phyloP scores from a whole-genome alignment of 2,113 vertebrate genomes.

The Ancistrus triradiatus region DNA sequence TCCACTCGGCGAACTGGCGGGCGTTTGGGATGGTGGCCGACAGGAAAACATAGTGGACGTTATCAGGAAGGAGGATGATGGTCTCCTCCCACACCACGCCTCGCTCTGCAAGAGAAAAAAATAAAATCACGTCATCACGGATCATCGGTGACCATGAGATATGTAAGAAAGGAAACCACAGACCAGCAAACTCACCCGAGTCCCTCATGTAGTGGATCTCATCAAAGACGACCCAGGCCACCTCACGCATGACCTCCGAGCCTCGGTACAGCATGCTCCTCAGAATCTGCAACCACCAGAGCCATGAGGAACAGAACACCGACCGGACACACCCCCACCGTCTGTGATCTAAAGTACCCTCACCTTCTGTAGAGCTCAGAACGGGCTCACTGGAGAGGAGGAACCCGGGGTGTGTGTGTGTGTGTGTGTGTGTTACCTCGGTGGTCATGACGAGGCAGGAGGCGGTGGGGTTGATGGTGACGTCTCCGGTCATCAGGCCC shows the following conservation, averaged over 20 bases:
- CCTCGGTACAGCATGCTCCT: constrained; percentile 97
- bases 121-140: no score
- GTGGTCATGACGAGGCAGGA: constrained; percentile 98
- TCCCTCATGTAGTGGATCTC: constrained; percentile 99
- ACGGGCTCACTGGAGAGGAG: no score
- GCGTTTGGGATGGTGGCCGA: constrained; percentile 98
- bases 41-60: constrained; percentile 96
- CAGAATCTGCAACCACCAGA: constrained; percentile 75
- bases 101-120: constrained; percentile 77
- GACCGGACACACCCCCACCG: no score
- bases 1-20: constrained; percentile 97
- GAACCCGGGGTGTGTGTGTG: no score
- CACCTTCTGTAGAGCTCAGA: no score
- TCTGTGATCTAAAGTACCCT: no score
- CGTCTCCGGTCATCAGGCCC: constrained; percentile 96
- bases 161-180: no score
- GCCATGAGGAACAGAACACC: no score
- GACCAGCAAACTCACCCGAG: constrained; percentile 83
- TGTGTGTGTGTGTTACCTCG: constrained; percentile 71
- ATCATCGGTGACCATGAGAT: no score
- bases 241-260: constrained; percentile 97
- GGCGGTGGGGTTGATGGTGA: constrained; percentile 97
- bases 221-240: constrained; percentile 97
- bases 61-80: constrained; percentile 97
- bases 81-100: constrained; percentile 99